Base-by-base conservation (phyloP, 2,113 vertebrate species). In the Mesoclemmys tuberculata region DNA sequence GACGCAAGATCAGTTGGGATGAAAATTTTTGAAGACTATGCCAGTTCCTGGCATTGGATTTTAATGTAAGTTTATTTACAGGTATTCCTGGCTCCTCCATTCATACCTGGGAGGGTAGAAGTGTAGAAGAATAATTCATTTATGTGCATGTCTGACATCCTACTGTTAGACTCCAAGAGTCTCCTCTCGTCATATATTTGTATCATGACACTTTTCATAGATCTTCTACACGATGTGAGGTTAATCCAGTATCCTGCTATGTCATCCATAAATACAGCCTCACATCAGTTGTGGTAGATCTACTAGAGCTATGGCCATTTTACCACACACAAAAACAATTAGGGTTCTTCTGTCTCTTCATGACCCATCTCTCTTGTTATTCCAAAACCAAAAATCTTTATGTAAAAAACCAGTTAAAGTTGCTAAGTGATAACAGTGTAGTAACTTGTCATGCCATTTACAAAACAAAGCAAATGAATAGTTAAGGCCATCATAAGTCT, bases 41-140 rank as follows among this genome's bases (percentile, higher is more conserved):
- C 98, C 88, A 99, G 98, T 90, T 99, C 99, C 82, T 99, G 99
- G 99, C 98, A 98, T 93, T 99, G 99, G 99, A 99, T 99, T 95
- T 98, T 99, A 94, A 98, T 99, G 99, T 99, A 99, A 99, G 99
- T 93, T 41, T 92, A 75, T 90, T 91, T 6, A 29, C 64, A 19
- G 0, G 1, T 87, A 38, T 71, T 90, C 82, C 84, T 82, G 51
- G 2, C 84, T 82, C 75, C 90, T 93, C 3, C 22, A 78, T 80
- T 88, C 41, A 80, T 3, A 46, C 27, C 80, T 94, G 61, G 38
- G 46, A 82, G 11, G 0, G 0, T 80, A 3, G 68, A 24, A 12
- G 26, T 82, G 75, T 71, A n/a, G 31, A 86, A 88, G 83, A 90
- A 38, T 10, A 61, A 12, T 46, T 77, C 1, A 12, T 56, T 1